Evolutionary conservation across 37 sponge, comb jelly and placozoan genomes (phyloP), one percentile per base, ranked within the genome.

Genomic region (Sycon ciliatum): DNA sequence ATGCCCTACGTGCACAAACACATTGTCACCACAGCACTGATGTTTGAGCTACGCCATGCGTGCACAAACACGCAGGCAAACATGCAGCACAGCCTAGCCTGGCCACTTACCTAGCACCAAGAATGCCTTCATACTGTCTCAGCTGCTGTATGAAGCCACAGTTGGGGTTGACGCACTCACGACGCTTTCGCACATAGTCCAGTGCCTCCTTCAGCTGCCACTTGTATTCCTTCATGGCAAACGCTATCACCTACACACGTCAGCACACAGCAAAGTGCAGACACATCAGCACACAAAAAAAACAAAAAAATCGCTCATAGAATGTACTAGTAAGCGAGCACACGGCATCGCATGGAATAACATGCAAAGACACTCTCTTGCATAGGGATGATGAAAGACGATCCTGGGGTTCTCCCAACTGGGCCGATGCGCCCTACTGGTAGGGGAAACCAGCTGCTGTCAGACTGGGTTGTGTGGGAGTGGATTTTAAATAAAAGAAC

Each of bases 21-120:
- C n/a, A n/a, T n/a, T n/a, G n/a, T n/a, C n/a, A n/a, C n/a, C n/a
- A n/a, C n/a, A n/a, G n/a, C n/a, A n/a, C n/a, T n/a, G n/a, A n/a
- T n/a, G n/a, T n/a, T n/a, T n/a, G n/a, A n/a, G n/a, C n/a, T n/a
- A n/a, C n/a, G n/a, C n/a, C n/a, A n/a, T n/a, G n/a, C n/a, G n/a
- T n/a, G n/a, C n/a, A n/a, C n/a, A n/a, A n/a, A n/a, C n/a, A n/a
- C n/a, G n/a, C n/a, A n/a, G n/a, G n/a, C n/a, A n/a, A n/a, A n/a
- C n/a, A n/a, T n/a, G n/a, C n/a, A n/a, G n/a, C n/a, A n/a, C n/a
- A n/a, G n/a, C n/a, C n/a, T n/a, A n/a, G n/a, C n/a, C n/a, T n/a
- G n/a, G n/a, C n/a, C n/a, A n/a, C 52, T 77, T 35, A 95, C 98
- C 98, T 88, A 38, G 98, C 98, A 53, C 68, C 83, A 5, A 96